Conservation (phyloP, 2,797 vertebrate species). For the Cyclura pinguis region DNA sequence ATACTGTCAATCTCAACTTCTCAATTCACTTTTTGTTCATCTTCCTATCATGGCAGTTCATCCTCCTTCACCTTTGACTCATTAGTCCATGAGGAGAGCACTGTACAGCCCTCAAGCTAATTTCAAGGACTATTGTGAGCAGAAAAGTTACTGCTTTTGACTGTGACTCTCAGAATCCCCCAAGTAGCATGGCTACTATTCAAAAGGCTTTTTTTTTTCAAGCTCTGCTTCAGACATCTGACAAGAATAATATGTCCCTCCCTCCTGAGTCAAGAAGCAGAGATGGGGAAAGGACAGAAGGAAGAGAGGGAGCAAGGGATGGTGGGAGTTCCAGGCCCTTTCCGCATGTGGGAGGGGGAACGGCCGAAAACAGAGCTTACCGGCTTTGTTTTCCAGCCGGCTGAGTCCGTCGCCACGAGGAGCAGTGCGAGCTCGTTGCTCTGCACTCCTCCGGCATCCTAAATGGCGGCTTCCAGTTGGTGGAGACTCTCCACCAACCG, state of each 20-base stretch:
- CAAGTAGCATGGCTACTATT: too few species aligned
- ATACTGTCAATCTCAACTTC: neutral
- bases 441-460: too few species aligned
- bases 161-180: too few species aligned
- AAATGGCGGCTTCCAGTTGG: too few species aligned
- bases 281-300: neutral
- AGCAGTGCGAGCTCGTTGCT: too few species aligned
- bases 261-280: neutral
- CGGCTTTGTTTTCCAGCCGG: too few species aligned
- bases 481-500: too few species aligned
- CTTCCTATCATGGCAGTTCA: neutral
- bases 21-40: neutral
- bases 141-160: too few species aligned
- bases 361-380: too few species aligned
- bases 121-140: neutral
- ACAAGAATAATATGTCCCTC: neutral
- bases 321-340: neutral
- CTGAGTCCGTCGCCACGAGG: too few species aligned
- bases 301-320: neutral
- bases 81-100: neutral
- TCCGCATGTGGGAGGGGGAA: too few species aligned
- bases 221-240: neutral
- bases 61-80: neutral
- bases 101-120: neutral
- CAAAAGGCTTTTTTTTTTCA: too few species aligned